phyloP scores from a whole-genome alignment of 2,113 vertebrate genomes.

The Etia nguti region DNA sequence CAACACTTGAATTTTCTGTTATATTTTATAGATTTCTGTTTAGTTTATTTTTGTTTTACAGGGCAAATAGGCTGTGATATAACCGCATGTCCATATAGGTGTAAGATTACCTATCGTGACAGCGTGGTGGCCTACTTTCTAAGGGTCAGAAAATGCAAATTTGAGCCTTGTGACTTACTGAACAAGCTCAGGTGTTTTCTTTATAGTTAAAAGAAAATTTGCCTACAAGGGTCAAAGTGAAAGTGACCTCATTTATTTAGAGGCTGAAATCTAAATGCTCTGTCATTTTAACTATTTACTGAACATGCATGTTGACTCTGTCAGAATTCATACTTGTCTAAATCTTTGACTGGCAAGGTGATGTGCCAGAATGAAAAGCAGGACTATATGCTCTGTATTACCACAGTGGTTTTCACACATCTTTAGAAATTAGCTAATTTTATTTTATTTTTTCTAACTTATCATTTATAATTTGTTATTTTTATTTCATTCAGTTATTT shows the following conservation, averaged over 20 bases:
- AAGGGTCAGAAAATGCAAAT: not conserved
- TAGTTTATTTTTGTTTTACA: not conserved
- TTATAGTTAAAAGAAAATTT: not conserved
- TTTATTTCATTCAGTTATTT: not conserved
- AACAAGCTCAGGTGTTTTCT: not conserved
- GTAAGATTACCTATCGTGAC: not conserved
- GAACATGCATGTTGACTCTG: fast-evolving
- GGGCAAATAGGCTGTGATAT: fast-evolving
- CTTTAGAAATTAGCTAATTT: not conserved
- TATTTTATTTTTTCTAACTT: fast-evolving
- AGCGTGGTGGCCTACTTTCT: fast-evolving
- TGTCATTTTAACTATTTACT: not conserved
- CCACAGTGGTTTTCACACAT: fast-evolving
- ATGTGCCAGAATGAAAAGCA: not conserved
- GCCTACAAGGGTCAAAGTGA: not conserved
- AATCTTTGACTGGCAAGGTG: not conserved
- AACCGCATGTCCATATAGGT: fast-evolving
- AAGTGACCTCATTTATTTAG: fast-evolving
- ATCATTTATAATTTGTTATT: not conserved
- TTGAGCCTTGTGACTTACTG: fast-evolving
- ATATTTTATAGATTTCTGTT: not conserved
- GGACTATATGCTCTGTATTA: fast-evolving
- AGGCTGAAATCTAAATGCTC: fast-evolving
- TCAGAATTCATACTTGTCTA: fast-evolving
- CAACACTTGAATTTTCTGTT: not conserved